Evolutionary conservation across 1,140 invertebrate species (phyloP).

Genomic region (Drosophila busckii): DNA sequence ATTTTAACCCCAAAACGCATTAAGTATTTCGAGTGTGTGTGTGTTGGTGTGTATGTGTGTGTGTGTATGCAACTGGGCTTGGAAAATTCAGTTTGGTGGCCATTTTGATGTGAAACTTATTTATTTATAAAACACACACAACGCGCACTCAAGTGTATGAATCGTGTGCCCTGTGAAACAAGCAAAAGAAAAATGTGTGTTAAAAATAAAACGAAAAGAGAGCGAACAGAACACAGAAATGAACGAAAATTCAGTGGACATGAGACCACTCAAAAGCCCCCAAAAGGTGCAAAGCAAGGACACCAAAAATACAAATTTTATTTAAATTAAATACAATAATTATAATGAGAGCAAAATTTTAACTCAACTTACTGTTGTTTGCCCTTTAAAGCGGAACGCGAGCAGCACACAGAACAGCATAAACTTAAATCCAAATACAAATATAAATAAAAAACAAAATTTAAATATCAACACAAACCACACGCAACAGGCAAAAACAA

Average conservation of each 20-base stretch:
- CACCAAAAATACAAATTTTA: conserved; percentile 14
- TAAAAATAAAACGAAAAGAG: conserved; percentile 57
- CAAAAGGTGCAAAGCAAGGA: conserved; percentile 48
- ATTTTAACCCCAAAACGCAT: too few species aligned
- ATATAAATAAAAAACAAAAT: conserved; percentile 13
- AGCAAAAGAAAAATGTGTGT: conserved; percentile 40
- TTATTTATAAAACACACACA: conserved; percentile 62
- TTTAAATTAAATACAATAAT: conserved; percentile 7
- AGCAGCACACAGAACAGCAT: conserved; percentile 12
- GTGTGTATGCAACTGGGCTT: conserved; percentile 39
- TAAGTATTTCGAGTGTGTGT: not conserved
- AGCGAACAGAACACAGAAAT: conserved; percentile 37
- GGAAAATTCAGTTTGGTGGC: conserved; percentile 47
- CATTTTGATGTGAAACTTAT: conserved; percentile 54
- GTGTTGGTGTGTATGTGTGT: not conserved
- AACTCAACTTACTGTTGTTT: too few species aligned
- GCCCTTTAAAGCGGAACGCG: conserved; percentile 8
- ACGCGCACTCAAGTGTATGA: conserved; percentile 66
- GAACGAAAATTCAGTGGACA: conserved; percentile 19
- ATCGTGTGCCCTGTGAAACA: conserved; percentile 31
- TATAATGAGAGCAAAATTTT: conserved; percentile 2
- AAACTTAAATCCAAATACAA: conserved; percentile 30
- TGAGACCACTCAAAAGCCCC: conserved; percentile 20
- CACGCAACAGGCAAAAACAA: not conserved
- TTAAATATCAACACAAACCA: conserved; percentile 1